A percentile compares a stretch with the other conserved stretches of the same genome.
Evolutionary conservation across 2,888 invertebrate species (phyloP).

Genomic region (Alentia gelatinosa): DNA sequence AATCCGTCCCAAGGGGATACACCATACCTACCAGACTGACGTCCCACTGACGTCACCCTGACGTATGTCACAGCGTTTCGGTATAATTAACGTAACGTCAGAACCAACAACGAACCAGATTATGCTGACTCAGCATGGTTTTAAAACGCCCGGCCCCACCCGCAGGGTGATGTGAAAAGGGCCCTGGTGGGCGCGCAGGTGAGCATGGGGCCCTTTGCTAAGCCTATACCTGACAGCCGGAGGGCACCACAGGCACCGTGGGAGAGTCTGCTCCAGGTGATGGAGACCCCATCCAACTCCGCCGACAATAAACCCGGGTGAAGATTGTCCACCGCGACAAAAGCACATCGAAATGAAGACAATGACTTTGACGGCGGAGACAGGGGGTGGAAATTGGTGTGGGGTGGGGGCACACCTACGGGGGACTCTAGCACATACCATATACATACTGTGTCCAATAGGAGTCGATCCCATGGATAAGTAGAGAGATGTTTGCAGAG

Average conservation of each 20-base stretch:
- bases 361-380: background rate
- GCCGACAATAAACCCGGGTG: background rate
- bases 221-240: background rate
- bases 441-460: background rate
- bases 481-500: background rate
- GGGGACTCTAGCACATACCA: background rate
- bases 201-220: background rate
- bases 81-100: background rate
- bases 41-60: background rate
- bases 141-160: background rate
- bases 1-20: background rate
- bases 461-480: background rate
- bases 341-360: background rate
- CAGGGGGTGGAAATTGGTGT: background rate
- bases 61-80: background rate
- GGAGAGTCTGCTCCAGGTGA: constrained; percentile 2
- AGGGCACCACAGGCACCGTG: background rate
- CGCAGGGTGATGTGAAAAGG: background rate
- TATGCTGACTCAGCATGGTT: background rate
- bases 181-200: background rate
- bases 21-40: background rate
- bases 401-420: background rate
- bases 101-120: background rate
- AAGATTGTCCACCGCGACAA: background rate
- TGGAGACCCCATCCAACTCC: background rate